Conservation (phyloP, 2,888 invertebrate genomes). For the Tortricodes alternella region DNA sequence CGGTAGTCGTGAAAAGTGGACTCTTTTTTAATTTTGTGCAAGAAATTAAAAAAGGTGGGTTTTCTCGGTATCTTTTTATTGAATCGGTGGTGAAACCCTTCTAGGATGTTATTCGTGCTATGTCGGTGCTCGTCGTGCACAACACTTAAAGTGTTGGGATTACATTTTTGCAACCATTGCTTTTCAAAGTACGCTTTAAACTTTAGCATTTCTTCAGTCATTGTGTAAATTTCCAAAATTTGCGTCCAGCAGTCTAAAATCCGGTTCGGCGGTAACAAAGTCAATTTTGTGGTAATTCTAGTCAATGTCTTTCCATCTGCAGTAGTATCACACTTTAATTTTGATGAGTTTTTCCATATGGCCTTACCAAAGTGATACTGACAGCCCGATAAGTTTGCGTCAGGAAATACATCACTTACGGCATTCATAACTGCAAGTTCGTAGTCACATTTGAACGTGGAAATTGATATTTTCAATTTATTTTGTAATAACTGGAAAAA, state of each 20-base stretch:
- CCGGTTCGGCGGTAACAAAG: not conserved
- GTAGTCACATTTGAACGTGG: not conserved
- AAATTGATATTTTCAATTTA: slow-evolving; percentile 8
- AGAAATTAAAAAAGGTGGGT: not conserved
- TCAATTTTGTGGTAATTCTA: not conserved
- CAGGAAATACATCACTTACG: too few relatives aligned
- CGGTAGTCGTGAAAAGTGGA: not conserved
- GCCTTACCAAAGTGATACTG: not conserved
- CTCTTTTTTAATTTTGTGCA: not conserved
- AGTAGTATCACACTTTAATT: not conserved
- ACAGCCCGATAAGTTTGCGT: not conserved
- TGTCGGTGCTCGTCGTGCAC: not conserved
- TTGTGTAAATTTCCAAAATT: not conserved
- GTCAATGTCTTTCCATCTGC: not conserved
- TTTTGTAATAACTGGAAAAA: not conserved
- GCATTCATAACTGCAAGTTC: not conserved
- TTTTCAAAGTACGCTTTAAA: not conserved
- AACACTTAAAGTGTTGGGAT: not conserved
- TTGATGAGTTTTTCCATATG: not conserved
- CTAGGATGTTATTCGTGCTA: not conserved
- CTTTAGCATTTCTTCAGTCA: not conserved
- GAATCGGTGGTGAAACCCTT: too few relatives aligned
- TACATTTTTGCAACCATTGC: not conserved
- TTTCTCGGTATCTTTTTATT: too few relatives aligned
- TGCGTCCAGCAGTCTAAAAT: not conserved